Conservation (phyloP, 1,140 invertebrate genomes). For the Notospermus geniculatus region DNA sequence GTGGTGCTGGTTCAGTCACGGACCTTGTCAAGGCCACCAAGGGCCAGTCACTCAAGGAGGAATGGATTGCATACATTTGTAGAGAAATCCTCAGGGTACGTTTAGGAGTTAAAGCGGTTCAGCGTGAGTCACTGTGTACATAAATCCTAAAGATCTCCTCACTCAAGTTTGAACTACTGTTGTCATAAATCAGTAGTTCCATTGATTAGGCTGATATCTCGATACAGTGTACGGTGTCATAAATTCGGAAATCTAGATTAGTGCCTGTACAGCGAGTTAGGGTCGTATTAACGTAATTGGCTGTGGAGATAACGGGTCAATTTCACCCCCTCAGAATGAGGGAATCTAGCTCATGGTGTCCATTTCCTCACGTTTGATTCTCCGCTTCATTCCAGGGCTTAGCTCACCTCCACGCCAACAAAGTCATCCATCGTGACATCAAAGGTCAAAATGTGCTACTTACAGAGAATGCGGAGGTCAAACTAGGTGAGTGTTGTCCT, state of each 20-base stretch:
- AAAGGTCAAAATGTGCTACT: conserved; percentile 99
- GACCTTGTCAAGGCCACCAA: conserved; percentile 98
- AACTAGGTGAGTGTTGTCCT: conserved; percentile 70
- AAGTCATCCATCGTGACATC: conserved; percentile 99
- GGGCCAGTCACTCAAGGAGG: conserved; percentile 96
- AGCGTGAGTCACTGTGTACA: no score
- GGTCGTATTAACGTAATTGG: no score
- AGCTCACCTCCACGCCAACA: conserved; percentile 96
- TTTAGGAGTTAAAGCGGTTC: no score
- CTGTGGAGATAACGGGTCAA: no score
- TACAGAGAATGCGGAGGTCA: conserved; percentile 99
- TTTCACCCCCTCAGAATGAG: no score
- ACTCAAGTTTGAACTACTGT: no score
- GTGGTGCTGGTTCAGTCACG: conserved; percentile 97
- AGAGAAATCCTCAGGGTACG: conserved; percentile 66
- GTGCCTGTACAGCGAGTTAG: no score
- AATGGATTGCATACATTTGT: conserved; percentile 99
- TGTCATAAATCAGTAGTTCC: no score
- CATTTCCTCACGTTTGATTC: background rate
- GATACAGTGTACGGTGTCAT: no score
- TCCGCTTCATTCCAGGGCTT: conserved; percentile 67
- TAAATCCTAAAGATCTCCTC: no score
- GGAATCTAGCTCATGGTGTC: background rate
- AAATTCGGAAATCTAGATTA: no score
- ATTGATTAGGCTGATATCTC: no score